These are phyloP conservation scores for Xylophagus ater DNA, from an alignment of 2,888 invertebrate genomes.

Conservation along the genomic window DNA sequence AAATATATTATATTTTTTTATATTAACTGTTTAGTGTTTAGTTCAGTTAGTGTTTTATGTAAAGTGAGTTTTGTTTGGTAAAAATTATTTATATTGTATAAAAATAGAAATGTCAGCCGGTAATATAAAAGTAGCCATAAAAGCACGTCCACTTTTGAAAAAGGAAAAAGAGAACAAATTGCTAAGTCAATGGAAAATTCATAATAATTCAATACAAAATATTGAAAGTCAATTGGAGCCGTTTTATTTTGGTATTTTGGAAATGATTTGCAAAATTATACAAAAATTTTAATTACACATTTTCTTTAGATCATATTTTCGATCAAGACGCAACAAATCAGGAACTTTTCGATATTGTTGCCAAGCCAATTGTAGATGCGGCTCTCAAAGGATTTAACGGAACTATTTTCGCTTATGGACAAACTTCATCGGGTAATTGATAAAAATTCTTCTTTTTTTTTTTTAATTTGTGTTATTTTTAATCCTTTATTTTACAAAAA, in stretches of 20 bases:
- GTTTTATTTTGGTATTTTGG: conserved; percentile 41
- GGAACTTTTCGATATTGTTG: conserved; percentile 55
- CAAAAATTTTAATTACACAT: too few relatives aligned
- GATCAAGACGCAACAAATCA: conserved; percentile 46
- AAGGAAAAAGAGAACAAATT: conserved; percentile 51
- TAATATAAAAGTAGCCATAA: conserved; percentile 65
- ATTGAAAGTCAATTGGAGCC: conserved; percentile 44
- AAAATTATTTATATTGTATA: too few relatives aligned
- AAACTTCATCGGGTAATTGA: conserved; percentile 65
- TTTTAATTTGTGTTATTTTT: conserved; percentile 5
- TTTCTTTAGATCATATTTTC: conserved; percentile 62
- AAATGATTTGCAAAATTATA: too few relatives aligned
- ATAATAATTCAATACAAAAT: conserved; percentile 47
- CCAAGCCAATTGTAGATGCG: conserved; percentile 59
- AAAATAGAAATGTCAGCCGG: conserved; percentile 31
- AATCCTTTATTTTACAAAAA: too few relatives aligned
- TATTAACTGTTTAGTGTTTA: too few relatives aligned
- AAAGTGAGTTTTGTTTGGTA: too few relatives aligned
- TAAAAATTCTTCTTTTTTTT: background rate
- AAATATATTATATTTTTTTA: too few relatives aligned
- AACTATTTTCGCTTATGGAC: conserved; percentile 85
- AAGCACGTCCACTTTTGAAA: conserved; percentile 55
- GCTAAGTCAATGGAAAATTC: conserved; percentile 49
- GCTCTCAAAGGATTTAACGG: conserved; percentile 69
- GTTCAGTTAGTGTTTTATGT: too few relatives aligned